A percentile compares a stretch with the other conserved stretches of the same genome.
Evolutionary conservation across 2,113 vertebrate genomes (phyloP).

Genomic region (Mystacornis crossleyi): DNA sequence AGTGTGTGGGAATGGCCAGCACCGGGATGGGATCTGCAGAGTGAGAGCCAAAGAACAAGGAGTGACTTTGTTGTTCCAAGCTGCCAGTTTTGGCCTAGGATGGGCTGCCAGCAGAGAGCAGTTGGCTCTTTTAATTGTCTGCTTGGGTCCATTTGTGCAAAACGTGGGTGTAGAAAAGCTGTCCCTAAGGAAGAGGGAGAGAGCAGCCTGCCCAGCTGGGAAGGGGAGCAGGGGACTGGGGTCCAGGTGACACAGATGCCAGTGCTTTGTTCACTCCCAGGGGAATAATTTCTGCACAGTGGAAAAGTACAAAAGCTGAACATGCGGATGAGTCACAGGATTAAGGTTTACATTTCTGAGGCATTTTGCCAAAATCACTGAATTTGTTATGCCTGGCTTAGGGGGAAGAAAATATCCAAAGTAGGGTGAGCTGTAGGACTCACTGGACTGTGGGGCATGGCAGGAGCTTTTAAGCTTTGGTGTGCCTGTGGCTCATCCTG

Average conservation of each 20-base stretch:
- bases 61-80: not conserved
- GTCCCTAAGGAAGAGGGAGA: not conserved
- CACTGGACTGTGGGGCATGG: not conserved
- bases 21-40: not conserved
- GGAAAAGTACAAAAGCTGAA: constrained; percentile 45
- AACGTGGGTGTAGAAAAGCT: not conserved
- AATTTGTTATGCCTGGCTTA: not conserved
- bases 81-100: not conserved
- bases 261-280: not conserved
- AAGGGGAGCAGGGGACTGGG: not conserved
- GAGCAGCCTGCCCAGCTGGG: not conserved
- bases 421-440: not conserved
- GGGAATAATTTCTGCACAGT: not conserved
- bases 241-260: not conserved
- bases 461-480: not conserved
- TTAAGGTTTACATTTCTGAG: constrained; percentile 16
- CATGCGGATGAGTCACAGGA: constrained; percentile 4
- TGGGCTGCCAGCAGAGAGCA: not conserved
- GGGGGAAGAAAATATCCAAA: not conserved
- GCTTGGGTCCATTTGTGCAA: not conserved
- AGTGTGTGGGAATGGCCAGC: not conserved
- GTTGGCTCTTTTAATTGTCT: not conserved
- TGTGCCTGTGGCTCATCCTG: not conserved
- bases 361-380: constrained; percentile 14
- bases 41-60: not conserved